Base-by-base conservation (phyloP, 1,140 invertebrate genomes). In the Sminthurides bifidus region DNA sequence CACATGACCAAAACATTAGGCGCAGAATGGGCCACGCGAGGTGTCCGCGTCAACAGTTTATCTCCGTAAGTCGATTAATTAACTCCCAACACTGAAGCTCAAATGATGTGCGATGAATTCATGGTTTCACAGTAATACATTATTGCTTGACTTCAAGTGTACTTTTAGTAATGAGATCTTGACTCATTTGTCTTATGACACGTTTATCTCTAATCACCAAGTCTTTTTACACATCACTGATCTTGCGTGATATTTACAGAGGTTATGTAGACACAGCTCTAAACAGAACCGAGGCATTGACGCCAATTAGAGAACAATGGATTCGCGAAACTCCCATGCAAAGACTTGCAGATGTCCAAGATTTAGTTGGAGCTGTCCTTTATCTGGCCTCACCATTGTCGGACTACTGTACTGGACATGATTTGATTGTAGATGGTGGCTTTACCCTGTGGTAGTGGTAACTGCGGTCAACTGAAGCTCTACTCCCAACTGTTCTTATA, bases 191-290 rank as follows among this genome's bases (percentile, higher is more conserved):
- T 35, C 33, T 10, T 10, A 35, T 35, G n/a, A 10, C n/a, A 10
- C 10, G 10, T 35, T 35, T 10, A 35, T 35, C n/a, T 35, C 33
- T 35, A 10, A 35, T 10, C 10, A 10, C 10, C 33, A 12, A 37
- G 12, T 37, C 10, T 37, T 12, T 17, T 17, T 37, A 17, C 17
- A 37, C 12, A 37, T 37, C 33, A 37, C 33, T 37, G 33, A 12
- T 37, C 33, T 12, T 12, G 17, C 10, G 12, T 37, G 17, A 5
- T 26, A 46, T 33, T 49, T 30, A 33, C 41, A 66, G 64, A 4
- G 64, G 64, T 26, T 64, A 64, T 41, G 62, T 63, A 2, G 61
- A 66, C 27, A 66, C 64, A n/a, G 50, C 52, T 17, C 37, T 66
- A 15, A 66, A 58, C 37, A 30, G 46, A 27, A 55, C 56, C 31